Base-by-base conservation (phyloP, 2,888 invertebrate genomes). In the Hesperia comma region DNA sequence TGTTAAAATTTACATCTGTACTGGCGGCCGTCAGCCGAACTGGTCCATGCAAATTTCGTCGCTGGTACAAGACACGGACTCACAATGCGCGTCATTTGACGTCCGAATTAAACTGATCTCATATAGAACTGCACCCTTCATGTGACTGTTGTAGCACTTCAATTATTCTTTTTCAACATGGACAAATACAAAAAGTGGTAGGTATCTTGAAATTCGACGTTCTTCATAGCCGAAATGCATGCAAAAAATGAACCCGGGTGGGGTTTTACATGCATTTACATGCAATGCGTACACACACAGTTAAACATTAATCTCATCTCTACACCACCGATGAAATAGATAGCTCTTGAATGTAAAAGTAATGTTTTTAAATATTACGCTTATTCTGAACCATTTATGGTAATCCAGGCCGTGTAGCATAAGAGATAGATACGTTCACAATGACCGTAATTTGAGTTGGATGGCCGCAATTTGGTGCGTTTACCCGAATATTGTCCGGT, bases 391-490 rank as follows among this genome's bases (percentile, higher is more conserved):
- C 68, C 77, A 73, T 74, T 74, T 66, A 74, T 75, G 77, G 74
- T 74, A 77, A 77, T 76, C 69, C 63, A 66, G 37, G 33, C 53
- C 17, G 53, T 33, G 58, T 19, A 15, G 61, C 68, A 60, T 66
- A 74, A 76, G 79, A 74, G 76, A 77, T 74, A 74, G 76, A 77
- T 74, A 73, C 72, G 70, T 40, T 70, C 64, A 74, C 79, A 81
- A 80, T 81, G 77, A 71, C 74, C 60, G 75, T 76, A 63, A 78
- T 79, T 81, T 77, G 72, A 61, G 26, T 70, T 69, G 74, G 74
- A 75, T 72, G 70, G 70, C 69, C 69, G 71, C 76, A 72, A 78
- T 77, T 78, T 75, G 71, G 69, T 37, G 41, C 81, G 77, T 76
- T 80, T 78, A 79, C 74, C 76, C 75, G 72, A 72, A 74, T 70